phyloP scores from a whole-genome alignment of 35 echinoderm and acorn worm genomes.

The Apostichopus parvimensis region DNA sequence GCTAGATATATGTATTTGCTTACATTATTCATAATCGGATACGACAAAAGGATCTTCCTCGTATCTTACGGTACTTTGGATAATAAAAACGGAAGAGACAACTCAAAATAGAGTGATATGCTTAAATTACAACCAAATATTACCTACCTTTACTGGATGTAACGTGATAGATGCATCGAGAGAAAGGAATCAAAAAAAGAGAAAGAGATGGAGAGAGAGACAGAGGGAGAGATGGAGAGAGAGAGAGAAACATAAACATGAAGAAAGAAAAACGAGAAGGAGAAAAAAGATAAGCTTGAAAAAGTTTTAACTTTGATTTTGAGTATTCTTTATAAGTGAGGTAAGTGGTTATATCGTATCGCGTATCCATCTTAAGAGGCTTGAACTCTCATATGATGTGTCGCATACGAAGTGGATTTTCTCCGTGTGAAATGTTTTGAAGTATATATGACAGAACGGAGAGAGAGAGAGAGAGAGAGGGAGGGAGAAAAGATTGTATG shows the following conservation, averaged over 20 bases:
- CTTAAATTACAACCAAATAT: not conserved
- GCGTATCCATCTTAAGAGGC: not conserved
- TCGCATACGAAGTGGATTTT: not conserved
- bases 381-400: not conserved
- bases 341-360: conserved; percentile 13
- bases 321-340: not conserved
- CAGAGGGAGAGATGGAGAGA: not conserved
- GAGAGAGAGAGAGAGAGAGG: not conserved
- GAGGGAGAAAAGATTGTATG: not conserved
- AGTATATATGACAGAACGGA: not conserved
- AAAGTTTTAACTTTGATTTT: conserved; percentile 3
- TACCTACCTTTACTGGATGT: not conserved
- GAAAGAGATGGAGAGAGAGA: not conserved
- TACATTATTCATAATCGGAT: not conserved
- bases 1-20: not conserved
- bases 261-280: not conserved
- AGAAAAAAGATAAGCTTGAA: not conserved
- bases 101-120: conserved; percentile 15
- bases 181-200: not conserved
- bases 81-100: not conserved
- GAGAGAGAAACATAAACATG: not conserved
- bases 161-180: not conserved
- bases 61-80: not conserved
- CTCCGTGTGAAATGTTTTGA: not conserved
- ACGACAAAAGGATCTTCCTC: not conserved